A percentile compares a stretch with the other conserved stretches of the same genome.
Evolutionary conservation across 2,797 vertebrate species (phyloP).

Genomic region (Craterocephalus amniculus): DNA sequence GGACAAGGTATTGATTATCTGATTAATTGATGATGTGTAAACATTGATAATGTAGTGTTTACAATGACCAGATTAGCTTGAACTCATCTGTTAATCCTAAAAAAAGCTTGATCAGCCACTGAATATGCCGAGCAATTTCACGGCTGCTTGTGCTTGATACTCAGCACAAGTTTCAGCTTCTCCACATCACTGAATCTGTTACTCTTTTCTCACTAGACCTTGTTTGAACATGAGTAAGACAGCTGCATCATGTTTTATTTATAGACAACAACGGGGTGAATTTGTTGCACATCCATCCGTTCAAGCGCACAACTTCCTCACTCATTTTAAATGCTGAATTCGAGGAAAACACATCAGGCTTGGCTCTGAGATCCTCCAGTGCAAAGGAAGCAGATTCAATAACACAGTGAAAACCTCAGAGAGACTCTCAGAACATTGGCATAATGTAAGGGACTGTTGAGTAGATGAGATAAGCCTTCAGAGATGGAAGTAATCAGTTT

Average conservation of each 20-base stretch:
- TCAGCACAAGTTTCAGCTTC: no score
- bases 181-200: no score
- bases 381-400: slow-evolving; percentile 25
- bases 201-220: background rate
- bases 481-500: slow-evolving; percentile 50
- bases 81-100: no score
- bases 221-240: slow-evolving; percentile 16
- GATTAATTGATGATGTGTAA: no score
- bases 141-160: no score
- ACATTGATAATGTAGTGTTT: no score
- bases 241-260: slow-evolving; percentile 34
- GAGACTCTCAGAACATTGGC: slow-evolving; percentile 8
- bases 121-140: no score
- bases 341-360: background rate
- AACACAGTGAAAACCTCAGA: slow-evolving; percentile 29
- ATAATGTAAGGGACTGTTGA: slow-evolving; percentile 44
- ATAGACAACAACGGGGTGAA: slow-evolving; percentile 11
- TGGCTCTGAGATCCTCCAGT: slow-evolving; percentile 3
- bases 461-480: slow-evolving; percentile 34
- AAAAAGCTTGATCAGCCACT: no score
- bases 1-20: no score
- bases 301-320: background rate
- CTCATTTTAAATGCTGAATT: background rate
- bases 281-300: slow-evolving; percentile 11
- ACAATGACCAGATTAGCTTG: no score